Conservation (phyloP, 2,113 vertebrate genomes). For the Erythrocercus mccallii region DNA sequence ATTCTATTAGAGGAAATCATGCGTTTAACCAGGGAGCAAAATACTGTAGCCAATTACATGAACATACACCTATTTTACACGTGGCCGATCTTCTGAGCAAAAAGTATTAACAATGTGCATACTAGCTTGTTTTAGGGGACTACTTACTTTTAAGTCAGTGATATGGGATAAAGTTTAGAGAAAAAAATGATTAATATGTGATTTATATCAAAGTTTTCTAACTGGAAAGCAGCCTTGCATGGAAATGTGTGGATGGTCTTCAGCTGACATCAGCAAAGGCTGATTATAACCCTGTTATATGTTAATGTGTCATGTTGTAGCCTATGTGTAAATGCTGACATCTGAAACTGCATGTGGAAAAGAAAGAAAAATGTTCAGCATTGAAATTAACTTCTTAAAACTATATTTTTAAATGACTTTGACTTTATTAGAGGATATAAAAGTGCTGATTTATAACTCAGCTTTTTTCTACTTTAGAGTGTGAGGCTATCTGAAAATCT, state of each 20-base stretch:
- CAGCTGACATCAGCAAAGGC: not conserved
- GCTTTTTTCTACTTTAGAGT: not conserved
- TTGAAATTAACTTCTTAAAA: not conserved
- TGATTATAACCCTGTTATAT: not conserved
- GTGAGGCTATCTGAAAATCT: not conserved
- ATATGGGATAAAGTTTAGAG: constrained; percentile 13
- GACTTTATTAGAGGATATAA: not conserved
- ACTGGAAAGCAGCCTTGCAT: not conserved
- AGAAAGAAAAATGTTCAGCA: not conserved
- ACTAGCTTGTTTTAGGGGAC: constrained; percentile 57
- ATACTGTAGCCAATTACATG: constrained; percentile 71
- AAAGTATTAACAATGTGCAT: constrained; percentile 60
- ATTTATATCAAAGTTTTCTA: constrained; percentile 13
- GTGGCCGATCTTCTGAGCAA: constrained; percentile 45
- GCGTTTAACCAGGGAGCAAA: constrained; percentile 75
- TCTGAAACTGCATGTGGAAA: not conserved
- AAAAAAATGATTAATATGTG: constrained; percentile 3
- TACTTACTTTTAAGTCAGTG: constrained; percentile 60
- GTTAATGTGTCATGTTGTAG: not conserved
- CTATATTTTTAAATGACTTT: not conserved
- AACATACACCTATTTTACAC: constrained; percentile 74
- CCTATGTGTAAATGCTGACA: not conserved
- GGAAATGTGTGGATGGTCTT: not conserved
- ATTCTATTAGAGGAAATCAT: constrained; percentile 77
- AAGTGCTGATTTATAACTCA: not conserved